Evolutionary conservation across 2,888 invertebrate species (phyloP).

Genomic region (Leptinotarsa juncta): DNA sequence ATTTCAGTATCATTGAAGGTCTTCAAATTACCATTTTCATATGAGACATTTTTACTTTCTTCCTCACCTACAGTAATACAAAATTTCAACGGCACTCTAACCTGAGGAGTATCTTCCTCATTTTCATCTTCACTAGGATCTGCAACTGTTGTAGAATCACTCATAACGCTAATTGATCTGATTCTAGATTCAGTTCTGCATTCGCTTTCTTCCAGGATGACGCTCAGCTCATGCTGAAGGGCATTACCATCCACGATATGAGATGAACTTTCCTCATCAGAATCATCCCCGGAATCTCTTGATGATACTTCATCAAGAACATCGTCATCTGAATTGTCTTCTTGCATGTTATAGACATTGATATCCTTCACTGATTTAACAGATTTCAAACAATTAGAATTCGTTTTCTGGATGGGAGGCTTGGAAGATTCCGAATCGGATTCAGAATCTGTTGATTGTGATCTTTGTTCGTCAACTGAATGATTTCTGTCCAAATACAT

Average conservation of each 20-base stretch:
- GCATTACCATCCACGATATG: constrained; percentile 54
- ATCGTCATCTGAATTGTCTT: constrained; percentile 51
- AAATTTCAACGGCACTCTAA: constrained; percentile 30
- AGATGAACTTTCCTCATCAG: constrained; percentile 49
- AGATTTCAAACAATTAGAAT: constrained; percentile 62
- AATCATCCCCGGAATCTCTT: constrained; percentile 56
- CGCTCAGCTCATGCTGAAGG: constrained; percentile 69
- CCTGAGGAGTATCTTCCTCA: constrained; percentile 54
- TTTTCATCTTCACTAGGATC: constrained; percentile 59
- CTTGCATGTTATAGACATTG: constrained; percentile 62
- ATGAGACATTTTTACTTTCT: constrained; percentile 56
- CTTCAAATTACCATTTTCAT: constrained; percentile 46
- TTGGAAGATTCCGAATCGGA: constrained; percentile 52
- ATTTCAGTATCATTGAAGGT: constrained; percentile 27
- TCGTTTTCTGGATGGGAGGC: constrained; percentile 24
- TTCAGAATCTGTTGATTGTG: constrained; percentile 49
- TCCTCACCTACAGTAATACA: constrained; percentile 45
- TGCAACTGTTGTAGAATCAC: constrained; percentile 58
- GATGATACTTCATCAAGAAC: constrained; percentile 58
- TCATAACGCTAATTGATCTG: constrained; percentile 60
- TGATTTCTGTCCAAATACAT: neutral
- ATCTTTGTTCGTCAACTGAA: constrained; percentile 46
- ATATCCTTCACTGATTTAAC: constrained; percentile 70
- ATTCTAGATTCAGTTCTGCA: constrained; percentile 59
- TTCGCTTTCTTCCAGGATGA: constrained; percentile 74